These are phyloP conservation scores for Lepidotrigona ventralis DNA, from an alignment of 1,140 invertebrate genomes.

Conservation along the genomic window DNA sequence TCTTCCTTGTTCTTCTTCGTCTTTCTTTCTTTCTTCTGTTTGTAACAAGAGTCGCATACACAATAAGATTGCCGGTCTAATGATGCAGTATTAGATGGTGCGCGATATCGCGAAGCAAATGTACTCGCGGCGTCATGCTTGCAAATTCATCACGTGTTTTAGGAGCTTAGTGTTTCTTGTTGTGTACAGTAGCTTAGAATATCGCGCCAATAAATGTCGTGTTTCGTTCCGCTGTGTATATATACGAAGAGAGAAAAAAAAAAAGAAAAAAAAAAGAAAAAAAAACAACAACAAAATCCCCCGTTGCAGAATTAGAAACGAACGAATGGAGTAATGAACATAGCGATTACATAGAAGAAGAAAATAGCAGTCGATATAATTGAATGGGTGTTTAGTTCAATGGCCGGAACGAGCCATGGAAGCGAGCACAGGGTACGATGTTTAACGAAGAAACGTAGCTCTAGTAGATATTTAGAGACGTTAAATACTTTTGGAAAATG, in stretches of 20 bases:
- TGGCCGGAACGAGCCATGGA: background rate
- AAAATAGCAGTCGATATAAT: background rate
- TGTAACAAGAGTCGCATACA: constrained; percentile 13
- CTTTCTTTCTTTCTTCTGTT: background rate
- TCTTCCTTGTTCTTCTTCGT: background rate
- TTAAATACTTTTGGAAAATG: constrained; percentile 40
- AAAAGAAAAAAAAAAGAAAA: too few relatives aligned
- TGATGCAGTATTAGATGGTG: constrained; percentile 37
- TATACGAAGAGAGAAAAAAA: constrained; percentile 41
- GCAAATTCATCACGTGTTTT: constrained; percentile 37
- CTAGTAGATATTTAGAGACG: constrained; percentile 43
- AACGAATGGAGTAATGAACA: background rate
- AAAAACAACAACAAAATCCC: background rate
- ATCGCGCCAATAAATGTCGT: constrained; percentile 44
- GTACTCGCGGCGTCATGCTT: constrained; percentile 1
- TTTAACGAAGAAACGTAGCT: constrained; percentile 2
- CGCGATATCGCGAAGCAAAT: constrained; percentile 1
- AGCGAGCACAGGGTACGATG: constrained; percentile 39
- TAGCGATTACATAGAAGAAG: background rate
- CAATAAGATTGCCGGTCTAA: constrained; percentile 34
- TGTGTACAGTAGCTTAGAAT: constrained; percentile 62
- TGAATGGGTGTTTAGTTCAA: constrained; percentile 4
- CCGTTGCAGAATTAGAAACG: background rate
- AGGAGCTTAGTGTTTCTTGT: constrained; percentile 52
- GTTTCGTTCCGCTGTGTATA: constrained; percentile 57